Base-by-base conservation (phyloP, 2,888 invertebrate species). In the Nomada ferruginata region DNA sequence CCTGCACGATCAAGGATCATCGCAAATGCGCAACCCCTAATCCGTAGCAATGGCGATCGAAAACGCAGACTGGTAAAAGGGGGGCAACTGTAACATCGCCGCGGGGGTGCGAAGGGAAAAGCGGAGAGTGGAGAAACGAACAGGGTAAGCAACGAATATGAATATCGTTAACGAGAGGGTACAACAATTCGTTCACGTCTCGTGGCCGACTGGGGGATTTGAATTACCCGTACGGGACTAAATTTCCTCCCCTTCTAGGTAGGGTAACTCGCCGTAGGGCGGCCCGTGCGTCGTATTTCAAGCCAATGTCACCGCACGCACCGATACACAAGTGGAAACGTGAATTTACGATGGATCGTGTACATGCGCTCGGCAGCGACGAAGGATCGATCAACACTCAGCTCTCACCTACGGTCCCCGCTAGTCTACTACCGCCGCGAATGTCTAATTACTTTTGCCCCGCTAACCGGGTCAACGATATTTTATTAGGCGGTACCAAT, bases 401-500 rank as follows among this genome's bases (percentile, higher is more conserved):
- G 66, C 76, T 82, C 85, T 72, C 86, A 75, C 72, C 79, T 76
- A 76, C 79, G 70, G n/a, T 50, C 42, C 68, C 69, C 47, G 60
- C 69, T 72, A 52, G 82, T 76, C 85, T 64, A 73, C 36, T 50
- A 61, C 65, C 53, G 15, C 66, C 75, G 74, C 85, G 79, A 82
- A 87, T 83, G 84, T 88, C 88, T 88, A 88, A 88, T 86, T 88
- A 86, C 88, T 86, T 86, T 88, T 88, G 47, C 78, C 11, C 64
- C 50, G 76, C 59, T 71, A 87, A 87, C 81, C 86, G 80, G 87
- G 87, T 88, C 87, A 86, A 70, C 79, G 86, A 81, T 86, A 86
- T 83, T 86, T 87, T 87, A 85, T 83, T 5, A 7, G 36, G 36
- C 36, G 36, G 7, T 7, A 5, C 36, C 9, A 7, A 36, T 36